These are phyloP conservation scores for Amphipyra berbera DNA, from an alignment of 2,888 invertebrate species.

Conservation along the genomic window DNA sequence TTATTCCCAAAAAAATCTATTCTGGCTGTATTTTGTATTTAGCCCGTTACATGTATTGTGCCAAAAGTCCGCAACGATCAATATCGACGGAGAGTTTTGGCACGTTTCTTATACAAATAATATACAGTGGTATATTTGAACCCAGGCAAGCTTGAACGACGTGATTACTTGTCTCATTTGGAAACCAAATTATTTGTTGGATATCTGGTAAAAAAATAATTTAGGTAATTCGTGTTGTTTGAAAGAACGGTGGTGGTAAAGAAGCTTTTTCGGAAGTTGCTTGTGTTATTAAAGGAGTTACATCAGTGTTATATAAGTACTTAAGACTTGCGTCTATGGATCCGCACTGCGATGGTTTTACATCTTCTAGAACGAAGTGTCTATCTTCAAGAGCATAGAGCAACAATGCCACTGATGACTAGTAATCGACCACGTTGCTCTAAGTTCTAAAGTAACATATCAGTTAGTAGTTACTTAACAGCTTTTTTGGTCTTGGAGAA, in stretches of 20 bases:
- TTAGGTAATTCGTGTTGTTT: neutral
- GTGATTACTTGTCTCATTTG: conserved; percentile 33
- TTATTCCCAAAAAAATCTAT: conserved; percentile 13
- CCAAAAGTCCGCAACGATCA: conserved; percentile 51
- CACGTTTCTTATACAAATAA: conserved; percentile 50
- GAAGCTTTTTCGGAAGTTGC: conserved; percentile 5
- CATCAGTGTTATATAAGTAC: neutral
- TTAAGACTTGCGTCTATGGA: no score
- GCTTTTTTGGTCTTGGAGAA: no score
- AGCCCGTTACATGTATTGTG: conserved; percentile 33
- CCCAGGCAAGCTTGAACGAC: conserved; percentile 28
- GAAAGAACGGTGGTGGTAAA: neutral
- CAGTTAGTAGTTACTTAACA: no score
- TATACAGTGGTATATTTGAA: conserved; percentile 36
- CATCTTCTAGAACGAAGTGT: no score
- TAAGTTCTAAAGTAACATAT: no score
- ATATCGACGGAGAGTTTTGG: conserved; percentile 44
- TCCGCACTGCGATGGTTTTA: no score
- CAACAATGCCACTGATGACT: no score
- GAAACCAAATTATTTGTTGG: conserved; percentile 36
- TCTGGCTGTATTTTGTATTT: conserved; percentile 15
- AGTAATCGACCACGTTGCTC: no score
- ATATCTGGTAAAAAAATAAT: conserved; percentile 28
- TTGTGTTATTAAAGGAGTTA: neutral
- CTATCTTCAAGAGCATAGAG: no score